Base-by-base conservation (phyloP, 2,888 invertebrate genomes). In the Morpho helenor region DNA sequence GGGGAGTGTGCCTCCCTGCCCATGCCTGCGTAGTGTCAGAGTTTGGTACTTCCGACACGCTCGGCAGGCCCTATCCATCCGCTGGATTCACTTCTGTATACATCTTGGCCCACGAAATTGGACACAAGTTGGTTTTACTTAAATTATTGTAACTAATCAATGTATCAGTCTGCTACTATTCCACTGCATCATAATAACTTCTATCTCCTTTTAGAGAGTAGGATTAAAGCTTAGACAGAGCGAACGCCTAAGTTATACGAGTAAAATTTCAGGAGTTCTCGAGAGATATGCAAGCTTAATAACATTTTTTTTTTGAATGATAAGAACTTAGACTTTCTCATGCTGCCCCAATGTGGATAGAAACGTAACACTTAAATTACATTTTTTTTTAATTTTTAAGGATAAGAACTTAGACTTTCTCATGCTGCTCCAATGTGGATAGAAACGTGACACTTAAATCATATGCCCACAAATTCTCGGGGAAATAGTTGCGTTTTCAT, bases 11-110 rank as follows among this genome's bases (percentile, higher is more conserved):
- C 76, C 84, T 94, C 65, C 91, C 93, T 9, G 91, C 93, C 69
- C 95, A 94, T 76, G 92, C 94, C 9, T 96, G 96, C 74, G 93
- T 96, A 10, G 95, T 96, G 50, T 94, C 95, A 2, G 96, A 96
- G 88, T 92, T 96, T 68, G 96, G 96, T 47, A 93, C 94, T 1
- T 92, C 93, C 1, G 95, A 95, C 82, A 82, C 92, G 48, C 92
- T 94, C 69, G 95, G 95, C 50, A 93, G 95, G 64, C 95, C 96
- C 2, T 96, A 95, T 82, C 96, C 96, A 5, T 96, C 96, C 44
- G 95, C 96, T 31, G 96, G 96, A n/a, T 95, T 96, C 78, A 95
- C 95, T 16, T 95, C 96, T 52, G 94, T 96, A 70, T 96, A 95
- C 80, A 94, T 96, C 74, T 92, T 95, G 63, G 96, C 96, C 0